These are phyloP conservation scores for Dione juno DNA, from an alignment of 2,888 invertebrate genomes.

Conservation along the genomic window DNA sequence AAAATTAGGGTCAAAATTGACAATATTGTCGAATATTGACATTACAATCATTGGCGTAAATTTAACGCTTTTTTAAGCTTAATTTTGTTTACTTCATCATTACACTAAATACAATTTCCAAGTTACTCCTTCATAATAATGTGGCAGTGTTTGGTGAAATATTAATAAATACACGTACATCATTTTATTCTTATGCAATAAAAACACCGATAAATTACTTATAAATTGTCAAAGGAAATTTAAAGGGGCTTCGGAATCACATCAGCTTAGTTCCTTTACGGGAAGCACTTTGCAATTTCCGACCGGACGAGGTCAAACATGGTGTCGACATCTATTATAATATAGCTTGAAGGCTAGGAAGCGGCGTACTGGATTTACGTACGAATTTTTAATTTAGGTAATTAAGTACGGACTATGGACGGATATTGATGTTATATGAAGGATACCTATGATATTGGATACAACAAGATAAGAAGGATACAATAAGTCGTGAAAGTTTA, in stretches of 20 bases:
- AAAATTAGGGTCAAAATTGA: neutral
- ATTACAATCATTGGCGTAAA: neutral
- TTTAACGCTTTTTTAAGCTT: neutral
- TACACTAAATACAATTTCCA: neutral
- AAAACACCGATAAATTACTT: neutral
- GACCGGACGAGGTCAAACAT: conserved; percentile 61
- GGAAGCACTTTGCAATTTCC: conserved; percentile 66
- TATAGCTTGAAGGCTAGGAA: conserved; percentile 61
- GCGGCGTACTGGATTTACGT: conserved; percentile 54
- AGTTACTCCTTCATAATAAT: neutral
- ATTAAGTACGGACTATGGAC: neutral
- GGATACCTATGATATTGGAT: neutral
- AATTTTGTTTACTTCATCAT: neutral
- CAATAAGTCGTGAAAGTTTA: no score
- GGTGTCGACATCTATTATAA: conserved; percentile 54
- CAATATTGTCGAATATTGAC: neutral
- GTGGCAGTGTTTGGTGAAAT: neutral
- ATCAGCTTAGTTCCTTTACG: conserved; percentile 46
- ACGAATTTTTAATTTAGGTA: conserved; percentile 20
- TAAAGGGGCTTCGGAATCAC: conserved; percentile 45
- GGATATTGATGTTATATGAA: neutral
- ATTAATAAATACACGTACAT: neutral
- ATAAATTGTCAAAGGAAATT: conserved; percentile 19
- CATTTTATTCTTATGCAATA: neutral
- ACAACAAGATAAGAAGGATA: neutral